Conservation (phyloP, 2,113 vertebrate genomes). For the Phrynosoma platyrhinos region DNA sequence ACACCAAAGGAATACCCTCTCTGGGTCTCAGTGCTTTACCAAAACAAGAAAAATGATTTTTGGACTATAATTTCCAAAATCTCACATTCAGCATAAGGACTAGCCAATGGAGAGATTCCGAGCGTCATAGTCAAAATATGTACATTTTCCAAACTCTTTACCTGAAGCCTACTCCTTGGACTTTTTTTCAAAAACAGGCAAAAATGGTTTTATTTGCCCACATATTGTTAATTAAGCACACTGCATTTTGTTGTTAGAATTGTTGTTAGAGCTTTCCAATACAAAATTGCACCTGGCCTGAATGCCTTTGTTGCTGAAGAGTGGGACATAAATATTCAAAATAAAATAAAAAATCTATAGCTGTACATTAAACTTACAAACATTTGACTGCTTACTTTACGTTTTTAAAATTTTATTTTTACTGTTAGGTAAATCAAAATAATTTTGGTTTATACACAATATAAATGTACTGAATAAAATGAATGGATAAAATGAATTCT, state of each 20-base stretch:
- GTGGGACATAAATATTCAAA: too few relatives aligned
- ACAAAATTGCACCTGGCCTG: background rate
- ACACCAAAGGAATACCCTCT: background rate
- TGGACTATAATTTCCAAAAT: too few relatives aligned
- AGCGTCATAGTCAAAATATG: too few relatives aligned
- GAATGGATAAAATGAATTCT: background rate
- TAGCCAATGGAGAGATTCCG: too few relatives aligned
- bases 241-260: background rate
- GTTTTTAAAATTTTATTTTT: background rate
- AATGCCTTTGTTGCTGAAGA: too few relatives aligned
- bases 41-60: too few relatives aligned
- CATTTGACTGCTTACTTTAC: too few relatives aligned
- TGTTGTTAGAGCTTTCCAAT: background rate
- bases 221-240: background rate
- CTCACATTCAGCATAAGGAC: too few relatives aligned
- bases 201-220: background rate
- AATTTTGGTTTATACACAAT: background rate
- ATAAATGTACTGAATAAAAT: background rate
- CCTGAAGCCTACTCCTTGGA: background rate
- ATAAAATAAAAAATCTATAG: too few relatives aligned
- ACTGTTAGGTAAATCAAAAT: background rate
- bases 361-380: background rate
- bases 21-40: too few relatives aligned
- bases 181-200: background rate
- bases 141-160: too few relatives aligned